Percentiles rank a stretch among this genome's conserved stretches.
Evolutionary conservation across 2,797 vertebrate genomes (phyloP).

Genomic region (Acipenser ruthenus): DNA sequence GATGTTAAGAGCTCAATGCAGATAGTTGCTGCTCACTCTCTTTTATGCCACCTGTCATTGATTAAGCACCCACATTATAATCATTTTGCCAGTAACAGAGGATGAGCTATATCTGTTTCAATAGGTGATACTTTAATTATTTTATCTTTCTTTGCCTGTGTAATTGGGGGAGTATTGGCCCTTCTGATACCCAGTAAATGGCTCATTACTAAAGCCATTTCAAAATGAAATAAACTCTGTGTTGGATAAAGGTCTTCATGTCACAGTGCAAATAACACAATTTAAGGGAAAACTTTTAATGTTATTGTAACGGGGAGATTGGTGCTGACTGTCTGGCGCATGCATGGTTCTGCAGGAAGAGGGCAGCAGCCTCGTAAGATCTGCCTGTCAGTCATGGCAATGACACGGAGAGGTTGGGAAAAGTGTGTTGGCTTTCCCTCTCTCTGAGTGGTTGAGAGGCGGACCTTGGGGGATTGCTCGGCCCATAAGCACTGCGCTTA

Average conservation of each 20-base stretch:
- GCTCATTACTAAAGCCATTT: constrained; percentile 54
- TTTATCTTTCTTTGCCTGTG: constrained; percentile 41
- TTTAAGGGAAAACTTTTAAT: constrained; percentile 7
- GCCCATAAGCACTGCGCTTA: too few relatives aligned
- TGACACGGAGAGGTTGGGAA: too few relatives aligned
- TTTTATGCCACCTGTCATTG: constrained; percentile 35
- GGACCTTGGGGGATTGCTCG: too few relatives aligned
- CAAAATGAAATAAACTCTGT: constrained; percentile 39
- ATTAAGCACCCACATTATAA: constrained; percentile 27
- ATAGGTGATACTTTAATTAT: constrained; percentile 51
- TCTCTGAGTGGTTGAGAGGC: too few relatives aligned
- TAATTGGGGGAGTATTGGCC: constrained; percentile 48
- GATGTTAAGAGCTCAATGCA: background rate
- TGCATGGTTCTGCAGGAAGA: too few relatives aligned
- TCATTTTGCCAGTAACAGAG: constrained; percentile 24
- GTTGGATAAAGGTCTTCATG: constrained; percentile 54
- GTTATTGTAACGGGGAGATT: too few relatives aligned
- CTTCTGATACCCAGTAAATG: constrained; percentile 45
- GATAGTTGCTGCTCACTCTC: background rate
- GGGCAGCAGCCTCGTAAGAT: too few relatives aligned
- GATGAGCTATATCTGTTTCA: constrained; percentile 19
- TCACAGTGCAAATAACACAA: too few relatives aligned
- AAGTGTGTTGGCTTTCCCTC: too few relatives aligned
- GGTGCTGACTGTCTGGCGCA: too few relatives aligned
- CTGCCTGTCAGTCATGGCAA: too few relatives aligned